These are phyloP conservation scores for Tenualosa ilisha DNA, from an alignment of 2,797 vertebrate genomes.

Conservation along the genomic window DNA sequence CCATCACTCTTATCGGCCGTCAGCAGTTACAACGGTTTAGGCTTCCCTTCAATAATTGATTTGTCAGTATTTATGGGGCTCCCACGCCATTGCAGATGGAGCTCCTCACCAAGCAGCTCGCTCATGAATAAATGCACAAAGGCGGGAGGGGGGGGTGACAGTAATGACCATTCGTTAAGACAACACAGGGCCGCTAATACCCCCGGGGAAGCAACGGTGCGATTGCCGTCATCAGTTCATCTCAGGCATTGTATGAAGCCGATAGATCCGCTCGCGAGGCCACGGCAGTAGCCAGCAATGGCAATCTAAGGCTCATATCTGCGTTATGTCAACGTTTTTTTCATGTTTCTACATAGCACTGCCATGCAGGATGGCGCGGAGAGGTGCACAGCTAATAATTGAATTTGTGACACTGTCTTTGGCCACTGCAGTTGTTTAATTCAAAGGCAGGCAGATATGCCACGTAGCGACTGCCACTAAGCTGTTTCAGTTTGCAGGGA, in stretches of 20 bases:
- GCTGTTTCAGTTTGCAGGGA: slow-evolving; percentile 37
- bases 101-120: background rate
- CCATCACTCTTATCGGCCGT: background rate
- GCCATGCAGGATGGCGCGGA: background rate
- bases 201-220: background rate
- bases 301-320: background rate
- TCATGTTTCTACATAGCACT: no score
- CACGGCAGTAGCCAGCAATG: no score
- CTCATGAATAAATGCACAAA: background rate
- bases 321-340: background rate
- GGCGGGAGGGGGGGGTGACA: background rate
- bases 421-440: background rate
- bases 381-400: background rate
- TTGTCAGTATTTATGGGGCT: slow-evolving; percentile 13
- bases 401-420: background rate
- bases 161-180: slow-evolving; percentile 16
- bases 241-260: background rate
- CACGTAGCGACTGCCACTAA: slow-evolving; percentile 30
- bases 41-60: slow-evolving; percentile 22
- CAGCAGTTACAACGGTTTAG: background rate
- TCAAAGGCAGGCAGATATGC: background rate
- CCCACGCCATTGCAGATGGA: background rate
- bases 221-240: background rate
- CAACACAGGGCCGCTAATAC: background rate
- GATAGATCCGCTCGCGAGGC: no score